Conservation (phyloP, 2,113 vertebrate genomes). For the Speoplatyrhinus poulsoni region DNA sequence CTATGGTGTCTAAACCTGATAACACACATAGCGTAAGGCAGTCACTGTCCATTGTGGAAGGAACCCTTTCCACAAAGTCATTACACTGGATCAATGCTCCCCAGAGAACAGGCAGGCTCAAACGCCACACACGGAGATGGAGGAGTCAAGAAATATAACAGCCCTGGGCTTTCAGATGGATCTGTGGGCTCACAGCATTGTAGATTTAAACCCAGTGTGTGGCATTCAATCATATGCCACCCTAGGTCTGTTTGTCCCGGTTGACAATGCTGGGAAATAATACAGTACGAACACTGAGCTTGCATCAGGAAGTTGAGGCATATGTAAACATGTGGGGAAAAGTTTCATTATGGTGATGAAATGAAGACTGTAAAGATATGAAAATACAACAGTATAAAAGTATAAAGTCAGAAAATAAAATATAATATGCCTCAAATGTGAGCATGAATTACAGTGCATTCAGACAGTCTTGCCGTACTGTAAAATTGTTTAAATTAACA, state of each 20-base stretch:
- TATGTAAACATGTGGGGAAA: conserved; percentile 4
- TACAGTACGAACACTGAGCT: background rate
- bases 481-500: too few relatives aligned
- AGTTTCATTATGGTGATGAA: conserved; percentile 22
- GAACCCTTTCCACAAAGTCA: conserved; percentile 49
- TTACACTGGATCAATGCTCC: conserved; percentile 60
- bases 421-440: too few relatives aligned
- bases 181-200: conserved; percentile 33
- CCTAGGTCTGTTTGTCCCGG: background rate
- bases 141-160: conserved; percentile 46
- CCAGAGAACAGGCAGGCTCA: conserved; percentile 35
- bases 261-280: background rate
- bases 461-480: too few relatives aligned
- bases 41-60: conserved; percentile 47
- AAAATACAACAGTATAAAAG: background rate
- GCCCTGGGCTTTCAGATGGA: conserved; percentile 10
- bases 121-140: conserved; percentile 41
- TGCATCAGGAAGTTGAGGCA: background rate
- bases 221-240: conserved; percentile 13
- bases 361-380: background rate
- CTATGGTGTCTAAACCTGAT: conserved; percentile 51
- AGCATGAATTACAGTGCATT: too few relatives aligned
- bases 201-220: conserved; percentile 9
- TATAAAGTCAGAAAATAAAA: too few relatives aligned
- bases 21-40: conserved; percentile 53